These are phyloP conservation scores for Chaetorhynchus papuensis DNA, from an alignment of 2,113 vertebrate species.

Conservation along the genomic window DNA sequence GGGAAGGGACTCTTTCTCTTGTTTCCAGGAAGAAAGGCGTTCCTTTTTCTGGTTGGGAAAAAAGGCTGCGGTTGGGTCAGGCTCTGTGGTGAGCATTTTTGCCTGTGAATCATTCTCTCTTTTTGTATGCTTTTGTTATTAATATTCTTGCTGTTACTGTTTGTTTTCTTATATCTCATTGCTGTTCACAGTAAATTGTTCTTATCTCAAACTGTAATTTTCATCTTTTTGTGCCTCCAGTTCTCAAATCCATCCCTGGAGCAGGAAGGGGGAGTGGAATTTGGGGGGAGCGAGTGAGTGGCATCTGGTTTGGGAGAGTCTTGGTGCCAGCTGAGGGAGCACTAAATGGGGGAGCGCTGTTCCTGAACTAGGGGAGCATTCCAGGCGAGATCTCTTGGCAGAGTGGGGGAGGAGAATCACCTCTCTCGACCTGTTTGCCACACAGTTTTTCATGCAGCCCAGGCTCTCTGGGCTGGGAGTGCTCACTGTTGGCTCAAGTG, in stretches of 20 bases:
- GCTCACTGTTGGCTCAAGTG: not conserved
- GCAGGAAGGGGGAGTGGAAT: not conserved
- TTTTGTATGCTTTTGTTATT: not conserved
- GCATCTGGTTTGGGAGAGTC: not conserved
- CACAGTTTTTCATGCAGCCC: not conserved
- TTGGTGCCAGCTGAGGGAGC: not conserved
- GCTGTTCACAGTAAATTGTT: not conserved
- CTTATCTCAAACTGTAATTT: not conserved
- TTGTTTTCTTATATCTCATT: not conserved
- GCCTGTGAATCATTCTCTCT: not conserved
- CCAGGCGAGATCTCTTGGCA: not conserved
- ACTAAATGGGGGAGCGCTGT: accelerated
- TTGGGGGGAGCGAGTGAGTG: accelerated
- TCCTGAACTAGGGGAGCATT: not conserved
- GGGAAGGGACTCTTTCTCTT: not conserved
- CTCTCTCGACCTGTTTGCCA: accelerated
- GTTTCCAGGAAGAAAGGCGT: accelerated
- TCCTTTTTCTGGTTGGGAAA: not conserved
- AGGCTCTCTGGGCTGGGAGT: not conserved
- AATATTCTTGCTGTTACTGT: not conserved
- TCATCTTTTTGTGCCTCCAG: not conserved
- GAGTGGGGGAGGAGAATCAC: not conserved
- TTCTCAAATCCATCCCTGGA: not conserved
- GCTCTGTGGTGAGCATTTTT: not conserved
- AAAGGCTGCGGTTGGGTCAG: accelerated